Evolutionary conservation across 2,113 vertebrate genomes (phyloP), one percentile per base, ranked within the genome.

Genomic region (Chlorodrepanis virens): DNA sequence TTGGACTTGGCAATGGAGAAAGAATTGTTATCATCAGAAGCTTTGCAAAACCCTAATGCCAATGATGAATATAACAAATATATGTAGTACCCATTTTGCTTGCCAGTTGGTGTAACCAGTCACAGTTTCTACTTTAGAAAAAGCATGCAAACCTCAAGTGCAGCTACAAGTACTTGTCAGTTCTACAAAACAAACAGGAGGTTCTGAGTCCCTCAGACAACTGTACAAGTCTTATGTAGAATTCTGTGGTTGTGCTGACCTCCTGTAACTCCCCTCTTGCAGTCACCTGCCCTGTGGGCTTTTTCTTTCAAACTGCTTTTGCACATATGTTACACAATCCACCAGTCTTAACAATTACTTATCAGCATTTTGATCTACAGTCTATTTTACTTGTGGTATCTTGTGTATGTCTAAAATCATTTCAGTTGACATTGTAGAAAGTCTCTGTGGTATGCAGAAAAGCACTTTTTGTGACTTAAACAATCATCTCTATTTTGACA

Each of bases 401-500:
- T 76, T 71, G 18, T 47, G 6, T 47, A 8, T 1, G 3, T 84
- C 50, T 45, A 76, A 24, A 75, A 42, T 87, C 61, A 49, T 57
- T 12, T 57, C 61, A 60, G 19, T 69, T 88, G 57, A 33, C 10
- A 0, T 54, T 17, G 8, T 31, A 37, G 80, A 20, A 67, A 68
- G 11, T 20, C 12, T 35, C 78, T 54, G 57, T 67, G 35, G 6
- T 39, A 12, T 2, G 5, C 59, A 65, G 63, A 37, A 74, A 60
- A 47, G 24, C 33, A 40, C 18, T 61, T 85, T 5, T 23, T 12
- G 2, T 52, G 54, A 67, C 20, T 27, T 56, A 35, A 35, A 35
- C 35, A 35, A 72, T 77, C 14, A 35, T 39, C 57, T 95, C 82
- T 89, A 17, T 95, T 96, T 94, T 88, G 20, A 25, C 87, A 99